Evolutionary conservation across 2,888 invertebrate species (phyloP).

Genomic region (Lasioglossum malachurum): DNA sequence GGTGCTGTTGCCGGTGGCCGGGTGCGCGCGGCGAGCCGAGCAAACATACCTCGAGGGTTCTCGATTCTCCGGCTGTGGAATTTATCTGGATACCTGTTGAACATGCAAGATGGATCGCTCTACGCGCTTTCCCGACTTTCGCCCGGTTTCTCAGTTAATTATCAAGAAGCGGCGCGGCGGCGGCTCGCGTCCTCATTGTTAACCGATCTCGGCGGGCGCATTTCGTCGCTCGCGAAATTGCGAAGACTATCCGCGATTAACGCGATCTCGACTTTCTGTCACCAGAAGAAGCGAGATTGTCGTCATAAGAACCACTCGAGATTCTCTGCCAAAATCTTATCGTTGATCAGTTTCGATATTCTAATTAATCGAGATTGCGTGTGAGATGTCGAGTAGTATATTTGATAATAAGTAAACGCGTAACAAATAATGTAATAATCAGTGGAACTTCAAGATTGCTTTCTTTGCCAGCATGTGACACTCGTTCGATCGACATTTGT

Average conservation of each 20-base stretch:
- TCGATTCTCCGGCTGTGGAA: constrained; percentile 59
- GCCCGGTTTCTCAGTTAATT: constrained; percentile 68
- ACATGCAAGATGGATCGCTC: constrained; percentile 63
- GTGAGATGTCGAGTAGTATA: not conserved
- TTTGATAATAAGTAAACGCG: not conserved
- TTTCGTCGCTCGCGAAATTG: constrained; percentile 47
- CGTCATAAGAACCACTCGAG: not conserved
- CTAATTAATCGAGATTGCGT: not conserved
- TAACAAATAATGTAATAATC: not conserved
- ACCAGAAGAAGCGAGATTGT: not conserved
- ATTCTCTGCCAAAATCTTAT: not conserved
- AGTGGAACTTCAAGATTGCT: not conserved
- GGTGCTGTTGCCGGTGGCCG: constrained; percentile 2
- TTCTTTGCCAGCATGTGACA: not conserved
- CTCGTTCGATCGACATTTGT: not conserved
- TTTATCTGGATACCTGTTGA: constrained; percentile 71
- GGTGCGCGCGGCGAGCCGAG: constrained; percentile 30
- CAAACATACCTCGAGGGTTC: constrained; percentile 61
- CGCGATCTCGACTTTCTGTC: not conserved
- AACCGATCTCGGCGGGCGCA: constrained; percentile 42
- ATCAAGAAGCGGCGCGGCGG: constrained; percentile 40
- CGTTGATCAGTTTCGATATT: not conserved
- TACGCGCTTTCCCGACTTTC: constrained; percentile 70
- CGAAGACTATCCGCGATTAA: constrained; percentile 11
- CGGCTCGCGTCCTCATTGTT: constrained; percentile 48